phyloP scores from a whole-genome alignment of 1,140 invertebrate species.

The Hylyphantes graminicola region DNA sequence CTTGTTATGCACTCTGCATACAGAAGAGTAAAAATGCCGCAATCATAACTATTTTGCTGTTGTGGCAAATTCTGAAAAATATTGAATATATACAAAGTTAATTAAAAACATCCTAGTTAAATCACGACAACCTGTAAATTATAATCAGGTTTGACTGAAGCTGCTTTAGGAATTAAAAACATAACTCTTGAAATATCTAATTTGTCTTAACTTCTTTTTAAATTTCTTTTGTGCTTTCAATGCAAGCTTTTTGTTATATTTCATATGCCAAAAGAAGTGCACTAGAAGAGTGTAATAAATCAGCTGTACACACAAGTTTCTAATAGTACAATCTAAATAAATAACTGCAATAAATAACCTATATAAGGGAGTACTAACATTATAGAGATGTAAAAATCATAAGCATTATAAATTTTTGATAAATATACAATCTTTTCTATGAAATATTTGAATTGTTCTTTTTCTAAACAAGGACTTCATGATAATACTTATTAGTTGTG shows the following conservation, averaged over 20 bases:
- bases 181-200: neutral
- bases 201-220: neutral
- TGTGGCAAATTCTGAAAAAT: constrained; percentile 83
- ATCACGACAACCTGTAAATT: neutral
- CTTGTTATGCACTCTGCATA: constrained; percentile 92
- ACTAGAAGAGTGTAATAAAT: neutral
- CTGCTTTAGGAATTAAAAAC: neutral
- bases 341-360: no score
- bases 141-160: neutral
- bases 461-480: no score
- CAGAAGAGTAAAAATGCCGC: constrained; percentile 96
- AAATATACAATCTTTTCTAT: no score
- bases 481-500: no score
- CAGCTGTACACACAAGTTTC: neutral
- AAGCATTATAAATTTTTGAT: no score
- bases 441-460: no score
- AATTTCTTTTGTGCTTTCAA: neutral
- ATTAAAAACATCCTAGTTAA: neutral
- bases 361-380: no score
- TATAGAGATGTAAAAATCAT: no score
- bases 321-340: neutral
- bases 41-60: constrained; percentile 97
- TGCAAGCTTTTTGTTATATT: no score
- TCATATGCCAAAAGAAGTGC: neutral
- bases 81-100: neutral